A percentile compares a stretch with the other conserved stretches of the same genome.
phyloP scores from a whole-genome alignment of 2,888 invertebrate genomes.

The Eristalinus aeneus region DNA sequence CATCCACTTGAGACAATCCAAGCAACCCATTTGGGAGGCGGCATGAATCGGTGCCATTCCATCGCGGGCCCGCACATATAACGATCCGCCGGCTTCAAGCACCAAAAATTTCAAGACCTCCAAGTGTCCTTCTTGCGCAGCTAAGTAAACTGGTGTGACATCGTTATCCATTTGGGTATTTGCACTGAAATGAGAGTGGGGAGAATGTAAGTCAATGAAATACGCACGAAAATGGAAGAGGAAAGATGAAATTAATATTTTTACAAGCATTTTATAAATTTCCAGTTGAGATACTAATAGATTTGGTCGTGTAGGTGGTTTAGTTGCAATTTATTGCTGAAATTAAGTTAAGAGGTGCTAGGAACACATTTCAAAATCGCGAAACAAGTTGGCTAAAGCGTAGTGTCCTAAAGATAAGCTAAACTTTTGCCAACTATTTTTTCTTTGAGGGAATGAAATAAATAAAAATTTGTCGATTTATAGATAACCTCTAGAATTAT shows the following conservation, averaged over 20 bases:
- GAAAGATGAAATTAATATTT: constrained; percentile 39
- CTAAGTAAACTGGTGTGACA: constrained; percentile 93
- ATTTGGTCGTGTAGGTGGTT: no score
- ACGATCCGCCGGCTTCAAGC: constrained; percentile 89
- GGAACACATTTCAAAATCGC: no score
- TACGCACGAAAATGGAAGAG: background rate
- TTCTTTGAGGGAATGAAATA: no score
- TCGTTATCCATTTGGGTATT: constrained; percentile 96
- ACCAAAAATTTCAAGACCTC: constrained; percentile 93
- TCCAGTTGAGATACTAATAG: background rate
- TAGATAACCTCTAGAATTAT: no score
- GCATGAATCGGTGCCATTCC: constrained; percentile 96
- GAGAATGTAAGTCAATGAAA: constrained; percentile 24
- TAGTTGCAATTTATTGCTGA: no score
- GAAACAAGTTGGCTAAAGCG: no score
- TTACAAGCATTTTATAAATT: background rate
- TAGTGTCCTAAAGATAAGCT: no score
- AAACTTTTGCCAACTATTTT: no score
- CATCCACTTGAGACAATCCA: constrained; percentile 95
- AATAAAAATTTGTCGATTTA: no score
- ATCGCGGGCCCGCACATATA: constrained; percentile 92
- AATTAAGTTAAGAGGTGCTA: no score
- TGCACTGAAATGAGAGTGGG: constrained; percentile 83
- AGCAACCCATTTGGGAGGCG: constrained; percentile 93
- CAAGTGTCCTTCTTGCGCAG: constrained; percentile 93